phyloP scores from a whole-genome alignment of 2,888 invertebrate species.

The Apodemia duryi region DNA sequence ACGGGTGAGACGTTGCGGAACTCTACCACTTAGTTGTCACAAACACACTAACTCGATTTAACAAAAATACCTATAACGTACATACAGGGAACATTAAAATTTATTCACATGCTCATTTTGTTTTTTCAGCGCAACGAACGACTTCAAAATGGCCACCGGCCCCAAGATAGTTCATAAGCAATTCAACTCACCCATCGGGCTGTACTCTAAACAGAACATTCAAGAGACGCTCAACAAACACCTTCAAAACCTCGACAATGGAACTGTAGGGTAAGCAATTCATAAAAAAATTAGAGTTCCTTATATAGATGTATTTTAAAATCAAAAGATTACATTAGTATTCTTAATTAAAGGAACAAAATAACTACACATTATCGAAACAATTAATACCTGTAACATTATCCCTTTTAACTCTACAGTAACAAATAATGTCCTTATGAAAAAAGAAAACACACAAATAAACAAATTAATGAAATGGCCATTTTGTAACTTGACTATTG shows the following conservation, averaged over 20 bases:
- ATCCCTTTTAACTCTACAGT: background rate
- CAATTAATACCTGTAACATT: background rate
- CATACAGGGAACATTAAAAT: background rate
- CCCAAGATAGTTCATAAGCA: slow-evolving; percentile 90
- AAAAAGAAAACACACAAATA: background rate
- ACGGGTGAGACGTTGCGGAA: too few relatives aligned
- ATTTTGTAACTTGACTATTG: background rate
- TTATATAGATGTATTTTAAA: too few relatives aligned
- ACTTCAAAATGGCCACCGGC: slow-evolving; percentile 83
- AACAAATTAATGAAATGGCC: background rate
- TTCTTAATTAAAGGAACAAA: too few relatives aligned
- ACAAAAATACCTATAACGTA: background rate
- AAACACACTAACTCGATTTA: background rate
- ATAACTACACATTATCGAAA: background rate
- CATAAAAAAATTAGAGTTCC: background rate
- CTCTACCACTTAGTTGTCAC: too few relatives aligned
- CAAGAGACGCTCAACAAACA: slow-evolving; percentile 89
- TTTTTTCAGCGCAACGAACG: slow-evolving; percentile 74
- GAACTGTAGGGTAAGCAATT: slow-evolving; percentile 86
- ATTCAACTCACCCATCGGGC: slow-evolving; percentile 92
- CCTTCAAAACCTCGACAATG: slow-evolving; percentile 86
- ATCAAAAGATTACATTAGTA: background rate
- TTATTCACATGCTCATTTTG: background rate
- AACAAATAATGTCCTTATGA: background rate
- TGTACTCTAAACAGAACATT: slow-evolving; percentile 90